Base-by-base conservation (phyloP, 1,140 invertebrate genomes). In the Leptinotarsa defecta region DNA sequence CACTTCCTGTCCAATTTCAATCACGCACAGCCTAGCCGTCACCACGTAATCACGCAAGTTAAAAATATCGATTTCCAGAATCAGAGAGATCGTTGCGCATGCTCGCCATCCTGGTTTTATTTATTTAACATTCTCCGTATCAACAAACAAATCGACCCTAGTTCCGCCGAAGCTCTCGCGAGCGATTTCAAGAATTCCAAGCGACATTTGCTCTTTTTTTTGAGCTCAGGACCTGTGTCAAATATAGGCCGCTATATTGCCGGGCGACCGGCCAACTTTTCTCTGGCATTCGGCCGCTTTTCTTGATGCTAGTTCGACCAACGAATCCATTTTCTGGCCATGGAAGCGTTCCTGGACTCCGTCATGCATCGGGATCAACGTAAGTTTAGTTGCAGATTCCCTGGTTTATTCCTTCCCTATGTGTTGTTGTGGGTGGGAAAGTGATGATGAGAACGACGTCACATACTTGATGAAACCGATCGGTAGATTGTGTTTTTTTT, bases 331-430 rank as follows among this genome's bases (percentile, higher is more conserved):
- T 20, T 24, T 65, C 52, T 57, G 52, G n/a, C 6, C 17, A 57
- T 57, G 52, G n/a, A 57, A 15, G 52, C 49, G 49, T 49, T 61
- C 2, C 48, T 62, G 57, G 68, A 70, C n/a, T 34, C 20, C 22
- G 20, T 61, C 20, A 57, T 71, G 70, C 70, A 62, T 8, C 49
- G 49, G 17, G 70, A 71, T 62, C 70, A 62, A 27, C 24, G 70
- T 71, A 62, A 71, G 70, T 71, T 71, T 71, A 19, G 70, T 19
- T 43, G n/a, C 34, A 61, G 22, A 57, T 71, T 71, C n/a, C 34
- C 52, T 57, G 52, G 15, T 57, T 71, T 61, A n/a, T 17, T 69
- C 43, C 61, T 22, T 49, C n/a, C 20, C 17, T 71, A 0, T n/a
- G 57, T 19, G 57, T 20, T 71, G 70, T 48, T 48, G 70, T 62